phyloP scores from a whole-genome alignment of 2,888 invertebrate species.

The Ornithoptera priamus region DNA sequence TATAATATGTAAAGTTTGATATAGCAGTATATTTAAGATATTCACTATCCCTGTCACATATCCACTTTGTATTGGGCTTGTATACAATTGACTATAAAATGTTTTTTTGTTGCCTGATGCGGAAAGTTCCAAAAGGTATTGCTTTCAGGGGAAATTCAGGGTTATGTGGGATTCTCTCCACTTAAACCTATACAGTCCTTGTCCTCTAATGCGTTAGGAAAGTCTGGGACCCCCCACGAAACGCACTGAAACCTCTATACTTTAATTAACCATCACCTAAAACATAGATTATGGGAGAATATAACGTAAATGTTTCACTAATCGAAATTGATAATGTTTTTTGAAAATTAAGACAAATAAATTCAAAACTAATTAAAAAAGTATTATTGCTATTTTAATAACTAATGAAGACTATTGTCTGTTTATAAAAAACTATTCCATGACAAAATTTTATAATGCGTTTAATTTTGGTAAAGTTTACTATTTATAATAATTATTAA shows the following conservation, averaged over 20 bases:
- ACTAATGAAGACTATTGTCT: constrained; percentile 23
- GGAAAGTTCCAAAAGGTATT: too few species aligned
- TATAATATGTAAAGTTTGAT: constrained; percentile 63
- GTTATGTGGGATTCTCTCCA: too few species aligned
- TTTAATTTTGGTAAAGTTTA: constrained; percentile 31
- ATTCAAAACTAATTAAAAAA: not conserved
- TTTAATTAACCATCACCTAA: not conserved
- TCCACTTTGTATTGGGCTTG: constrained; percentile 19
- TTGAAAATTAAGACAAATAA: not conserved
- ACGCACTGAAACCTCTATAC: too few species aligned
- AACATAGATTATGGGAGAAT: not conserved
- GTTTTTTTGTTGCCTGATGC: too few species aligned
- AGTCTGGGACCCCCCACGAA: too few species aligned
- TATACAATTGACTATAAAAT: constrained; percentile 4
- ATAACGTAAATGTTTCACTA: not conserved
- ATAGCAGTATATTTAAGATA: constrained; percentile 36
- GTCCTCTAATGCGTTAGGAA: too few species aligned
- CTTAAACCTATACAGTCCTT: too few species aligned
- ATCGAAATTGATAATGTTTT: not conserved
- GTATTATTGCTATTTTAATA: constrained; percentile 19
- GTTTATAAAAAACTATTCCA: constrained; percentile 9
- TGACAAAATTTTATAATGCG: constrained; percentile 16
- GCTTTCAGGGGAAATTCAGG: too few species aligned
- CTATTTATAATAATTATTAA: constrained; percentile 30
- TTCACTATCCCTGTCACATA: constrained; percentile 29